These are phyloP conservation scores for Ochotona princeps DNA, from an alignment of 2,113 vertebrate species.

Conservation along the genomic window DNA sequence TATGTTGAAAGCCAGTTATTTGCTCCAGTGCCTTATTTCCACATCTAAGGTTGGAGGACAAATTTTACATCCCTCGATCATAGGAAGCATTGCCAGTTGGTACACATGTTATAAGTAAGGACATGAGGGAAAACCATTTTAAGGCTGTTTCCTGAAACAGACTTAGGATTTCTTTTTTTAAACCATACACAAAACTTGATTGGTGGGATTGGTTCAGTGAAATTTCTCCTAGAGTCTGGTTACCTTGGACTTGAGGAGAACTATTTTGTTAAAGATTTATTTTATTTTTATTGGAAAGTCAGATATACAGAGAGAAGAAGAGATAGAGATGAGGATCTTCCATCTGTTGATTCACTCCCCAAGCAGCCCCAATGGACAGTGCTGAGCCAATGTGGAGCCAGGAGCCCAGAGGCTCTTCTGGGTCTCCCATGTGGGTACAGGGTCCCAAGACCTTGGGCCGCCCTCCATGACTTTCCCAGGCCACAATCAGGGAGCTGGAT, in stretches of 20 bases:
- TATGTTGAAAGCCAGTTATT: conserved; percentile 80
- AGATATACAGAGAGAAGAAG: too few relatives aligned
- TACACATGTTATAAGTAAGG: conserved; percentile 69
- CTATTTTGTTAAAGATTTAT: neutral
- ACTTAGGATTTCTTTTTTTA: conserved; percentile 47
- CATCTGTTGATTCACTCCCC: too few relatives aligned
- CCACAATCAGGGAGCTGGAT: too few relatives aligned
- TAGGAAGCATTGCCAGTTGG: conserved; percentile 48
- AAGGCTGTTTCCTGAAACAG: conserved; percentile 53
- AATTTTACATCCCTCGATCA: conserved; percentile 70
- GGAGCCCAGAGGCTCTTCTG: too few relatives aligned
- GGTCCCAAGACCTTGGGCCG: too few relatives aligned
- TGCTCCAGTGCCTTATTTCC: conserved; percentile 76
- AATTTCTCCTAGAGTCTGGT: neutral
- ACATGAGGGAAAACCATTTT: conserved; percentile 58
- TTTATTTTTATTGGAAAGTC: too few relatives aligned
- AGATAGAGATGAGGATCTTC: too few relatives aligned
- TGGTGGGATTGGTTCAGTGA: neutral
- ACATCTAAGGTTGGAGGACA: conserved; percentile 70
- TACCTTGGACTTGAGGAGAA: conserved; percentile 9
- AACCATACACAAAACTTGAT: neutral
- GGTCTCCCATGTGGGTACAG: too few relatives aligned
- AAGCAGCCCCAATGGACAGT: too few relatives aligned
- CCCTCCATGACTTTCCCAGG: too few relatives aligned
- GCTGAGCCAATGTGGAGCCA: too few relatives aligned